A percentile compares a stretch with the other conserved stretches of the same genome.
Conservation (phyloP, 2,888 invertebrate species). For the Coelopa pilipes region DNA sequence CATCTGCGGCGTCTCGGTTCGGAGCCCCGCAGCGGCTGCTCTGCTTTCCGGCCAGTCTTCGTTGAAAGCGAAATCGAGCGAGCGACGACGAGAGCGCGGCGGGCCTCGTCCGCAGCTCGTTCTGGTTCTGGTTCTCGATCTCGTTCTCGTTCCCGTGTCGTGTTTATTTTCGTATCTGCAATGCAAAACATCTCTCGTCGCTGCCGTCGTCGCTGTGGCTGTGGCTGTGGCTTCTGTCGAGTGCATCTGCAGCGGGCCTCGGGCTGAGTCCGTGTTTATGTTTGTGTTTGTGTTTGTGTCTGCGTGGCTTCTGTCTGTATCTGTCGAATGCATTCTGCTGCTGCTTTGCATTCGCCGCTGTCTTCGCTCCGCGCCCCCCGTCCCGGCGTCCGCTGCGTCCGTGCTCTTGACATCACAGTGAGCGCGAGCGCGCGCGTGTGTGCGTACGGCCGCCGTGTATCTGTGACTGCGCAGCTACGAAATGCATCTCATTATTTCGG, state of each 20-base stretch:
- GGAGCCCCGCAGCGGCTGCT: background rate
- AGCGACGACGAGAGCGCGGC: slow-evolving; percentile 11
- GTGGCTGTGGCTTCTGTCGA: background rate
- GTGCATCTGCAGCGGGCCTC: slow-evolving; percentile 12
- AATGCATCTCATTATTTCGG: slow-evolving; percentile 13
- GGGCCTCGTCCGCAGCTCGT: too few relatives aligned
- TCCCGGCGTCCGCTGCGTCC: slow-evolving; percentile 46
- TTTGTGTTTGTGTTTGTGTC: slow-evolving; percentile 4
- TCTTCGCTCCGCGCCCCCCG: slow-evolving; percentile 22
- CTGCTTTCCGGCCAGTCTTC: slow-evolving; percentile 21
- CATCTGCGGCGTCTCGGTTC: background rate
- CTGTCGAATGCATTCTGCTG: slow-evolving; percentile 34
- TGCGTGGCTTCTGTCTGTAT: background rate
- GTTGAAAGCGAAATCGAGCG: slow-evolving; percentile 47
- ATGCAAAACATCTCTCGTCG: background rate
- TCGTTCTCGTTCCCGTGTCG: slow-evolving; percentile 19
- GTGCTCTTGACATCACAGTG: slow-evolving; percentile 49
- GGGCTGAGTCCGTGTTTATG: background rate
- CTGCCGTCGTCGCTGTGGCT: background rate
- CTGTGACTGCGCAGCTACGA: slow-evolving; percentile 21
- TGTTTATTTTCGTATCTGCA: slow-evolving; percentile 24
- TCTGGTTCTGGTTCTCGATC: too few relatives aligned
- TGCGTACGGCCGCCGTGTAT: slow-evolving; percentile 21
- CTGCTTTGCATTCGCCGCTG: slow-evolving; percentile 19
- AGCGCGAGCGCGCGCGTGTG: slow-evolving; percentile 15